These are phyloP conservation scores for Coilia nasus DNA, from an alignment of 2,797 vertebrate species.

Conservation along the genomic window DNA sequence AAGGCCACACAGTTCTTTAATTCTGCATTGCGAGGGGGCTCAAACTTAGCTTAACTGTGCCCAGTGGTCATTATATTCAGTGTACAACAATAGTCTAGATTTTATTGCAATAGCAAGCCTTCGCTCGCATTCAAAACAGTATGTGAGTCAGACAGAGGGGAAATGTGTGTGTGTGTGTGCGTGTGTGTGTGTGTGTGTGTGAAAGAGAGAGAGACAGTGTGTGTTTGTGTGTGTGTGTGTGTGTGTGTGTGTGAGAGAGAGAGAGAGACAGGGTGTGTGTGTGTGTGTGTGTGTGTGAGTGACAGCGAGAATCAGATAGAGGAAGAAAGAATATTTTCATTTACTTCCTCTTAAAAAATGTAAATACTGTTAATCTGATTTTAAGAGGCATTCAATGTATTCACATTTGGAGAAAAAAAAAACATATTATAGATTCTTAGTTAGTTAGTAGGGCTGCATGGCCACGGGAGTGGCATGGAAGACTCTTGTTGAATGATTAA, in stretches of 20 bases:
- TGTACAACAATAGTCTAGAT: neutral
- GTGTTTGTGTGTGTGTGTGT: constrained; percentile 20
- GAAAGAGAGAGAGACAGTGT: neutral
- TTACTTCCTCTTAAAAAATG: neutral
- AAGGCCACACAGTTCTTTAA: neutral
- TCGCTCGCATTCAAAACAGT: neutral
- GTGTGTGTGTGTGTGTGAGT: neutral
- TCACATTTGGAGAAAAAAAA: neutral
- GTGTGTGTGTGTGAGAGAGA: neutral
- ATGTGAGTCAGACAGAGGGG: too few relatives aligned
- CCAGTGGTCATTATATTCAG: neutral
- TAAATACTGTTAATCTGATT: neutral
- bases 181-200: constrained; percentile 1
- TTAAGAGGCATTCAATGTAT: neutral
- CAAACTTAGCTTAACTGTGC: neutral
- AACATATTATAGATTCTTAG: neutral
- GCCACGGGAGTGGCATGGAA: constrained; percentile 39
- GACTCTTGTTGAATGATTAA: constrained; percentile 67
- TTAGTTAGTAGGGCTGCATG: neutral
- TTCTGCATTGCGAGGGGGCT: neutral
- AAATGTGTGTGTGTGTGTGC: neutral
- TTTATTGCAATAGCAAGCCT: neutral
- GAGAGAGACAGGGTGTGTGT: neutral
- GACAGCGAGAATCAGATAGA: neutral
- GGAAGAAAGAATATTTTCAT: neutral